These are phyloP conservation scores for Hesperia comma DNA, from an alignment of 2,888 invertebrate species.

Conservation along the genomic window DNA sequence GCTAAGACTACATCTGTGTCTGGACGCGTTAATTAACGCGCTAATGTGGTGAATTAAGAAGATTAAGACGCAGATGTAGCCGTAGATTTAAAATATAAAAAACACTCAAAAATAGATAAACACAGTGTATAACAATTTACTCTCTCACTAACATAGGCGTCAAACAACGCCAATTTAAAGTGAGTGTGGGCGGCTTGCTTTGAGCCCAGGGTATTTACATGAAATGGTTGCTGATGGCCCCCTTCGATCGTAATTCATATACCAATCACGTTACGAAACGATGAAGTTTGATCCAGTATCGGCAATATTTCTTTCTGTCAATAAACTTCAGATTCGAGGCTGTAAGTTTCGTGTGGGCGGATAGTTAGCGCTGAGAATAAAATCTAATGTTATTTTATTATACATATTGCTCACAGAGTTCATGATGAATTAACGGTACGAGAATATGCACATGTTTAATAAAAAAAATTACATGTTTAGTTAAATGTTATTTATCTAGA, in stretches of 20 bases:
- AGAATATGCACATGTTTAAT: no score
- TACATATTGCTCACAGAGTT: neutral
- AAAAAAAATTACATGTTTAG: no score
- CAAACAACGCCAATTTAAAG: slow-evolving; percentile 17
- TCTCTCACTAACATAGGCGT: slow-evolving; percentile 18
- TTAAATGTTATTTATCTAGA: no score
- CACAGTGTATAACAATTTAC: neutral
- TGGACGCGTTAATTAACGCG: no score
- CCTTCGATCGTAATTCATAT: slow-evolving; percentile 20
- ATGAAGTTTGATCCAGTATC: slow-evolving; percentile 10
- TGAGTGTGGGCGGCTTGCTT: slow-evolving; percentile 14
- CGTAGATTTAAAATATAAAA: no score
- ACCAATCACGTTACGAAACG: slow-evolving; percentile 22
- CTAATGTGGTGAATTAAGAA: neutral
- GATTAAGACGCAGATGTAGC: neutral
- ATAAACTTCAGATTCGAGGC: slow-evolving; percentile 12
- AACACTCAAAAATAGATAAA: neutral
- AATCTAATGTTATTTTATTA: slow-evolving; percentile 7
- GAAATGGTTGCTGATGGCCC: slow-evolving; percentile 31
- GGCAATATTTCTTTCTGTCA: slow-evolving; percentile 28
- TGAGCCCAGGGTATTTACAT: slow-evolving; percentile 17
- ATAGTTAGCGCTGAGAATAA: slow-evolving; percentile 2
- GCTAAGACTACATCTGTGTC: no score
- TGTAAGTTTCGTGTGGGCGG: slow-evolving; percentile 5
- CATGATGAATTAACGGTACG: neutral